Evolutionary conservation across 2,113 vertebrate genomes (phyloP).

Genomic region (Ailuropoda melanoleuca): DNA sequence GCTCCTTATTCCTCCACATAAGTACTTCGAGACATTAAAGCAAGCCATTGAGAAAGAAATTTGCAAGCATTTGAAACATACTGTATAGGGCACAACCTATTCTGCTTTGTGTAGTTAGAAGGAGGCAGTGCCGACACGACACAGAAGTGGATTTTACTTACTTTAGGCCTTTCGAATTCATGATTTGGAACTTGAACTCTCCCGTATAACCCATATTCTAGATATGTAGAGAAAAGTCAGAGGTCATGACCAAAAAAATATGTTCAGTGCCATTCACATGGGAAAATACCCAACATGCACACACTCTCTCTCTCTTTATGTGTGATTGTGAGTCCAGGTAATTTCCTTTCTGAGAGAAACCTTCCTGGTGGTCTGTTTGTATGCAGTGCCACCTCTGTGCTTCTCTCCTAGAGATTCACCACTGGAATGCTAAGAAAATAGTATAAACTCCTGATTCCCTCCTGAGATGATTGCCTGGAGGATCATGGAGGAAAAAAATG

Average conservation of each 20-base stretch:
- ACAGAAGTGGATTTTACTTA: background rate
- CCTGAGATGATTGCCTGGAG: background rate
- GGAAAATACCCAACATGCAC: background rate
- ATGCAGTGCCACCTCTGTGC: accelerated
- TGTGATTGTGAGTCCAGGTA: background rate
- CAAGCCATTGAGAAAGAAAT: background rate
- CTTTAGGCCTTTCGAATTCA: background rate
- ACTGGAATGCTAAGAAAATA: background rate
- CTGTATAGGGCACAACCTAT: accelerated
- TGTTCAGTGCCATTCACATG: background rate
- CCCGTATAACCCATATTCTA: background rate
- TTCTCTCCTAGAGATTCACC: background rate
- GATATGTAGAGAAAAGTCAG: background rate
- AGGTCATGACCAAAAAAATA: background rate
- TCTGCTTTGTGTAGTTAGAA: background rate
- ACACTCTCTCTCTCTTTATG: too few species aligned
- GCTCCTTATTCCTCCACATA: background rate
- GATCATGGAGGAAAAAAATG: background rate
- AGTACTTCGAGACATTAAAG: background rate
- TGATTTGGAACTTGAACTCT: background rate
- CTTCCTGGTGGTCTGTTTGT: background rate
- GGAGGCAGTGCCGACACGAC: background rate
- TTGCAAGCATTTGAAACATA: background rate
- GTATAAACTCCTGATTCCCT: too few species aligned
- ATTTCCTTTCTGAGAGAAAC: background rate